A percentile compares a stretch with the other conserved stretches of the same genome.
Conservation (phyloP, 37 sponge, comb jelly and placozoan species). For the Spongilla lacustris region DNA sequence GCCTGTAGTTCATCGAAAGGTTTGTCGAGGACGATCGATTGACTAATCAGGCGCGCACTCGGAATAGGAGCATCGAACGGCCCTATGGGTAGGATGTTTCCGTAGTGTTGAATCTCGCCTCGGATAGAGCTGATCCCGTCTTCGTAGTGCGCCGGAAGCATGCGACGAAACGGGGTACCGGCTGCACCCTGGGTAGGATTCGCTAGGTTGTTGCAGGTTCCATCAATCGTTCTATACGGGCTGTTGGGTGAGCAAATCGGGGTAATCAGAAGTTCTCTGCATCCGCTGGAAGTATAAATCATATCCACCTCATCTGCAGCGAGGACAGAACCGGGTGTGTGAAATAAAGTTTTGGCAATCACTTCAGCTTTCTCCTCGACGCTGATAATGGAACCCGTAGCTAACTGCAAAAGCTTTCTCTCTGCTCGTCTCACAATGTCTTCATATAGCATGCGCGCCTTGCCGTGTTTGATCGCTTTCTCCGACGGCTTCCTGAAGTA, state of each 20-base stretch:
- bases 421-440: conserved; percentile 51
- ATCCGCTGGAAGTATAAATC: conserved; percentile 32
- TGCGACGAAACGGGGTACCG: conserved; percentile 51
- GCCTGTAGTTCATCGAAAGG: conserved; percentile 23
- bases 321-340: conserved; percentile 59
- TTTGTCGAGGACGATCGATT: conserved; percentile 6
- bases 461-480: conserved; percentile 20
- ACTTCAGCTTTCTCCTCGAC: conserved; percentile 42
- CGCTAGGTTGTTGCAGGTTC: conserved; percentile 84
- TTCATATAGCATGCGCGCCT: conserved; percentile 33
- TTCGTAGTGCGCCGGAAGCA: conserved; percentile 75
- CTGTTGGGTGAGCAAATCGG: conserved; percentile 8
- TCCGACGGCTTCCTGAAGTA: conserved; percentile 51
- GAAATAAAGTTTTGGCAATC: conserved; percentile 55
- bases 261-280: neutral
- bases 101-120: conserved; percentile 30
- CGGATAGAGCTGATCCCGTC: conserved; percentile 59
- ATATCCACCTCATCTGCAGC: conserved; percentile 40
- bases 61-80: conserved; percentile 72
- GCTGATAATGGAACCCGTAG: neutral
- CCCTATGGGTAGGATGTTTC: neutral
- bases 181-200: conserved; percentile 74
- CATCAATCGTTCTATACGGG: conserved; percentile 64
- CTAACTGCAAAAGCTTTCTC: conserved; percentile 27
- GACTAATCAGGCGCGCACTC: conserved; percentile 57